phyloP scores from a whole-genome alignment of 2,888 invertebrate species.

The Spisula subtruncata region DNA sequence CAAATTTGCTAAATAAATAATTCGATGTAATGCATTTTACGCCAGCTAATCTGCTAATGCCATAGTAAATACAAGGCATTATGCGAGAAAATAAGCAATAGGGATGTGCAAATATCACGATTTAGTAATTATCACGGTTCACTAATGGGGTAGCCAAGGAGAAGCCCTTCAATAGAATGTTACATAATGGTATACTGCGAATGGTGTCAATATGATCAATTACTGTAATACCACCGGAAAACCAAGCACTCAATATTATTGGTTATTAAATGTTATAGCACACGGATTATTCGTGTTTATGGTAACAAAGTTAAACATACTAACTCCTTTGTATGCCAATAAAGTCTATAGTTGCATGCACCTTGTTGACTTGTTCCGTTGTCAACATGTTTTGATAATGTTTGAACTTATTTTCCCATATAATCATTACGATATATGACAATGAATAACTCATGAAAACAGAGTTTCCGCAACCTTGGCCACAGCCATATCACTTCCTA shows the following conservation, averaged over 20 bases:
- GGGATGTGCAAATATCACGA: slow-evolving; percentile 41
- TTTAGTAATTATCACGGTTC: not conserved
- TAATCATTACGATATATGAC: too few species aligned
- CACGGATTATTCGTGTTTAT: not conserved
- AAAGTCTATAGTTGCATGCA: too few species aligned
- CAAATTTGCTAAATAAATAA: slow-evolving; percentile 48
- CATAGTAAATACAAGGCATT: slow-evolving; percentile 54
- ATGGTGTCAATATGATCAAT: slow-evolving; percentile 14
- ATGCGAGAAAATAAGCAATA: slow-evolving; percentile 33
- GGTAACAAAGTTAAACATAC: too few species aligned
- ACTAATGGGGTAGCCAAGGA: slow-evolving; percentile 34
- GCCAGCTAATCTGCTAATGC: slow-evolving; percentile 63
- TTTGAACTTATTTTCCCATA: too few species aligned
- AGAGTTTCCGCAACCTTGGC: too few species aligned
- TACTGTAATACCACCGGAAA: not conserved
- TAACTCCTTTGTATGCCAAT: not conserved
- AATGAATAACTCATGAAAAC: too few species aligned
- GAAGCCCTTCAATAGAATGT: slow-evolving; percentile 3
- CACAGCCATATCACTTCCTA: too few species aligned
- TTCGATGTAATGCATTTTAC: slow-evolving; percentile 67
- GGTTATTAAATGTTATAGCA: slow-evolving; percentile 1
- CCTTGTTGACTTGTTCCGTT: too few species aligned
- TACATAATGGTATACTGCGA: not conserved
- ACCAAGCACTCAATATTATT: not conserved
- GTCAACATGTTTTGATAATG: too few species aligned